A percentile compares a stretch with the other conserved stretches of the same genome.
These are phyloP conservation scores for Microplitis manilae DNA, from an alignment of 2,888 invertebrate species.

Conservation along the genomic window DNA sequence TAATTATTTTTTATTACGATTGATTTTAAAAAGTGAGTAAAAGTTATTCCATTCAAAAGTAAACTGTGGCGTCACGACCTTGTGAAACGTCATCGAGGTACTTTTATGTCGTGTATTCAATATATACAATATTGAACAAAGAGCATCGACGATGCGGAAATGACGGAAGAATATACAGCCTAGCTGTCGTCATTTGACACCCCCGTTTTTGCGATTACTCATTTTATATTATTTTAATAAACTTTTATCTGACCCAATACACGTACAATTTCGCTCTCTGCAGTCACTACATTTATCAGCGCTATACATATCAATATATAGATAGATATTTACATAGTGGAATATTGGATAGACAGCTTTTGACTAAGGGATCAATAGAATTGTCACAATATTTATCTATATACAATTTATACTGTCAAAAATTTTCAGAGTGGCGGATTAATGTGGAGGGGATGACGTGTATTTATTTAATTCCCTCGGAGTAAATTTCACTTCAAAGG, in stretches of 20 bases:
- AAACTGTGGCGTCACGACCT: slow-evolving; percentile 24
- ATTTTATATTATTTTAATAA: background rate
- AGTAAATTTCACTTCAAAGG: too few species aligned
- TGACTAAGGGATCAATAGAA: background rate
- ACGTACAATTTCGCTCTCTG: background rate
- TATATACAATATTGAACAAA: slow-evolving; percentile 45
- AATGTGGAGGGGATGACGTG: too few species aligned
- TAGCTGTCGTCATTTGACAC: slow-evolving; percentile 22
- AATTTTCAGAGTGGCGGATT: too few species aligned
- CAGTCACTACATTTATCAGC: background rate
- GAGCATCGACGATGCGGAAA: slow-evolving; percentile 40
- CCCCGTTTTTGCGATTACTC: background rate
- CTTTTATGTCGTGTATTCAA: background rate
- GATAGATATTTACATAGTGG: background rate
- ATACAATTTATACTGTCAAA: too few species aligned
- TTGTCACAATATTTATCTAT: too few species aligned
- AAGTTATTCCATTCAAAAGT: background rate
- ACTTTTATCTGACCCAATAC: slow-evolving; percentile 7
- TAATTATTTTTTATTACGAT: too few species aligned
- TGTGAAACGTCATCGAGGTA: slow-evolving; percentile 23
- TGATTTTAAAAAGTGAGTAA: background rate
- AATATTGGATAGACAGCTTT: background rate
- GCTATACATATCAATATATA: background rate
- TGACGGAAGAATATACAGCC: slow-evolving; percentile 32
- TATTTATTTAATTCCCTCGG: too few species aligned